phyloP scores from a whole-genome alignment of 1,140 invertebrate genomes.

The Teleopsis dalmanni region DNA sequence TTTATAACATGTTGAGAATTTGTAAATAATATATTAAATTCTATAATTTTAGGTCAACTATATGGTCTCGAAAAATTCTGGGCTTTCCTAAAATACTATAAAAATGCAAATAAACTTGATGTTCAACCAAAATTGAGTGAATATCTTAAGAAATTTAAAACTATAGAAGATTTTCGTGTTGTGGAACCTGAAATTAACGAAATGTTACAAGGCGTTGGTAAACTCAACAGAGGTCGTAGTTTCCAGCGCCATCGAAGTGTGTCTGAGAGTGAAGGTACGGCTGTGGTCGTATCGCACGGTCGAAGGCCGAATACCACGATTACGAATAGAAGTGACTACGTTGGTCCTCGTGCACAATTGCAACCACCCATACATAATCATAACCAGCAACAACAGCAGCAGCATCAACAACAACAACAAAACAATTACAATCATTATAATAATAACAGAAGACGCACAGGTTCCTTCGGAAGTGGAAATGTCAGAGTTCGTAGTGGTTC shows the following conservation, averaged over 20 bases:
- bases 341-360: constrained; percentile 33
- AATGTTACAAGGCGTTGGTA: constrained; percentile 47
- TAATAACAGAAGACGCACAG: constrained; percentile 36
- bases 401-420: constrained; percentile 21
- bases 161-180: constrained; percentile 88
- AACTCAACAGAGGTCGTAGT: constrained; percentile 42
- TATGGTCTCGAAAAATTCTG: constrained; percentile 99
- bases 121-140: constrained; percentile 73
- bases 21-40: neutral
- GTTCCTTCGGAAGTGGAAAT: constrained; percentile 43
- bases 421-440: constrained; percentile 17
- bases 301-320: constrained; percentile 39
- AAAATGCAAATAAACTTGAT: constrained; percentile 66
- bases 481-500: constrained; percentile 44
- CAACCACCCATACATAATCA: constrained; percentile 35
- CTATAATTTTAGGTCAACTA: constrained; percentile 67
- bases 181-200: constrained; percentile 59
- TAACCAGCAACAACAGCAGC: constrained; percentile 28
- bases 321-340: constrained; percentile 41
- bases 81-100: constrained; percentile 95
- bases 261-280: constrained; percentile 49
- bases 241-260: constrained; percentile 53
- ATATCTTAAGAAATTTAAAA: constrained; percentile 83
- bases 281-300: constrained; percentile 26
- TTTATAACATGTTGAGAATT: neutral